Base-by-base conservation (phyloP, 2,113 vertebrate genomes). In the Halcyon malimbica region DNA sequence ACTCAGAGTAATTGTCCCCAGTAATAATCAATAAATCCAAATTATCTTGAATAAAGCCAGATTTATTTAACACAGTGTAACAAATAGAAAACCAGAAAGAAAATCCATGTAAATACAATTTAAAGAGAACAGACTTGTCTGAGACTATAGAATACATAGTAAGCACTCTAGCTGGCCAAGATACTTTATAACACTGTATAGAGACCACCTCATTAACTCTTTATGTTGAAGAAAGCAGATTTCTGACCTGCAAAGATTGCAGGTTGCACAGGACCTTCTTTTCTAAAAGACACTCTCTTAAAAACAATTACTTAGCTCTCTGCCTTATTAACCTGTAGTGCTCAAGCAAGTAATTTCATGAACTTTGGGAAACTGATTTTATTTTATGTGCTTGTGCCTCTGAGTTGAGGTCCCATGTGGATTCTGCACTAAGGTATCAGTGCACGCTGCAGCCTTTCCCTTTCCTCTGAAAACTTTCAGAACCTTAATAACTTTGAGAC, bases 11-110 rank as follows among this genome's bases (percentile, higher is more conserved):
- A 96, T 92, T 96, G 95, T 96, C 93, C 94, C 88, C 90, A 95
- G 84, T 96, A 96, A 93, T 92, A 96, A 94, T 95, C 97, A 96
- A 97, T 97, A 97, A 95, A 96, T 94, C 96, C 91, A 89, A 97
- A 97, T 97, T 96, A 96, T 95, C 94, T 95, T 97, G 95, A 96
- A 97, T 97, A 97, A 96, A 95, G 91, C 71, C 94, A 95, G 90
- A 94, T 97, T 97, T 97, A 97, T 97, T 97, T 97, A 97, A 92
- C 96, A 87, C 70, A 88, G 75, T 90, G 81, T 96, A 97, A 94
- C 95, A 97, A 97, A 96, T 94, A 96, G 94, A 97, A 96, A 96
- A 92, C 37, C 94, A 93, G 94, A 96, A 97, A 83, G 94, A 95
- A 97, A 96, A 97, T 96, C 96, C 85, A 96, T 96, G 91, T 93